phyloP scores from a whole-genome alignment of 2,888 invertebrate species.

The Dendrolimus houi region DNA sequence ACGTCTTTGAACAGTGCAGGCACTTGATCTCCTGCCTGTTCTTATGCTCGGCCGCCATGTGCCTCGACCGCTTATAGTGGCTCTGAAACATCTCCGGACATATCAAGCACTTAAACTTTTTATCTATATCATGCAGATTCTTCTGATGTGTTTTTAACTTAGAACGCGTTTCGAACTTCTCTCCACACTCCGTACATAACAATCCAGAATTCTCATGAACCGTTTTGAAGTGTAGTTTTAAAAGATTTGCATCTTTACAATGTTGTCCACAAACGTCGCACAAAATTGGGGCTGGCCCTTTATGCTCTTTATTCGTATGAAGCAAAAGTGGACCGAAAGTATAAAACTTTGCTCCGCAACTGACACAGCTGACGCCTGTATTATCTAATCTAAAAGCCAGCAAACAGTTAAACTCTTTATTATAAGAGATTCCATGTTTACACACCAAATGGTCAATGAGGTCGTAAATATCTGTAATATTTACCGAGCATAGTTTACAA shows the following conservation, averaged over 20 bases:
- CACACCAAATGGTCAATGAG: slow-evolving; percentile 52
- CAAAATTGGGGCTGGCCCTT: slow-evolving; percentile 54
- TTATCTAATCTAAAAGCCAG: slow-evolving; percentile 58
- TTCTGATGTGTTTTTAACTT: slow-evolving; percentile 68
- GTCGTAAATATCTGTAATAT: slow-evolving; percentile 44
- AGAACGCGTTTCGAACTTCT: slow-evolving; percentile 62
- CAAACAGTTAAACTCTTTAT: slow-evolving; percentile 61
- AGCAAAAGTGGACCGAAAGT: slow-evolving; percentile 57
- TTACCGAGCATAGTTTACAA: slow-evolving; percentile 49
- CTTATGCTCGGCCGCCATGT: slow-evolving; percentile 60
- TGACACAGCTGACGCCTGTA: slow-evolving; percentile 46
- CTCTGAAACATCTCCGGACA: slow-evolving; percentile 55
- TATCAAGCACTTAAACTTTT: slow-evolving; percentile 67
- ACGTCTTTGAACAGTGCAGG: slow-evolving; percentile 59
- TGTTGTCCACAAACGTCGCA: slow-evolving; percentile 64
- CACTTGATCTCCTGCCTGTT: slow-evolving; percentile 59
- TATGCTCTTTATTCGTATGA: slow-evolving; percentile 64
- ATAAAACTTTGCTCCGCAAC: slow-evolving; percentile 52
- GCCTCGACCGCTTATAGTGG: slow-evolving; percentile 55
- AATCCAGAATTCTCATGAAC: slow-evolving; percentile 51
- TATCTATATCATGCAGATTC: slow-evolving; percentile 57
- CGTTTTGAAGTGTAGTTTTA: slow-evolving; percentile 49
- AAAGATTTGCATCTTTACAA: slow-evolving; percentile 49
- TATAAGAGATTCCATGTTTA: slow-evolving; percentile 43
- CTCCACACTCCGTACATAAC: slow-evolving; percentile 58